phyloP scores from a whole-genome alignment of 2,888 invertebrate species.

The Aethes cnicana region DNA sequence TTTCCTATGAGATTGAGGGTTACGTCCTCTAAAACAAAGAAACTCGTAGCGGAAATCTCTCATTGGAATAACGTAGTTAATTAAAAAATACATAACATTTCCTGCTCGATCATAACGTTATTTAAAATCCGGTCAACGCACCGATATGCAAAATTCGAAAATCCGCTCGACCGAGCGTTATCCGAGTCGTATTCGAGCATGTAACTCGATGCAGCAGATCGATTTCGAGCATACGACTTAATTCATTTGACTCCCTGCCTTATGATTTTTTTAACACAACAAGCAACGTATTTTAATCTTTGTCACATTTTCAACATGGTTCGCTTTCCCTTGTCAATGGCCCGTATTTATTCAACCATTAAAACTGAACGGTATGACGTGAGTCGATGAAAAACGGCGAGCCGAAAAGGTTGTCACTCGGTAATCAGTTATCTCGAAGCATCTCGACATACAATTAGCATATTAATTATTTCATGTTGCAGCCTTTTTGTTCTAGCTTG shows the following conservation, averaged over 20 bases:
- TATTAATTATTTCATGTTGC: conserved; percentile 69
- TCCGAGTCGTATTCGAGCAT: conserved; percentile 55
- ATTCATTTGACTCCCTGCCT: conserved; percentile 57
- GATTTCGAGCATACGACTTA: conserved; percentile 67
- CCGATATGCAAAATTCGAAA: conserved; percentile 32
- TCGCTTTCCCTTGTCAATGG: conserved; percentile 5
- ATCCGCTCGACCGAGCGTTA: conserved; percentile 35
- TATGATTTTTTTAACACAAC: conserved; percentile 16
- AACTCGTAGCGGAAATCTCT: no score
- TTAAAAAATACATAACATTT: conserved; percentile 1
- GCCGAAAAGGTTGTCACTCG: conserved; percentile 49
- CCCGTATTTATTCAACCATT: conserved; percentile 41
- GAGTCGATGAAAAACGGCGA: conserved; percentile 44
- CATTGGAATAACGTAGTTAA: no score
- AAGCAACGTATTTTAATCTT: conserved; percentile 22
- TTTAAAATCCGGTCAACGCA: conserved; percentile 23
- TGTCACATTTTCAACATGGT: conserved; percentile 6
- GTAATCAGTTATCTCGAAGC: conserved; percentile 59
- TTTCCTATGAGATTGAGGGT: no score
- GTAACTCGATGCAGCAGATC: conserved; percentile 67
- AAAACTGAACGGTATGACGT: conserved; percentile 49
- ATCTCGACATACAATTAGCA: conserved; percentile 70
- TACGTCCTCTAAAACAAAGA: no score
- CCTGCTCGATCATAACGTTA: conserved; percentile 10
- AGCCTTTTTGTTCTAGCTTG: conserved; percentile 30